Evolutionary conservation across 2,888 invertebrate species (phyloP).

Genomic region (Acleris literana): DNA sequence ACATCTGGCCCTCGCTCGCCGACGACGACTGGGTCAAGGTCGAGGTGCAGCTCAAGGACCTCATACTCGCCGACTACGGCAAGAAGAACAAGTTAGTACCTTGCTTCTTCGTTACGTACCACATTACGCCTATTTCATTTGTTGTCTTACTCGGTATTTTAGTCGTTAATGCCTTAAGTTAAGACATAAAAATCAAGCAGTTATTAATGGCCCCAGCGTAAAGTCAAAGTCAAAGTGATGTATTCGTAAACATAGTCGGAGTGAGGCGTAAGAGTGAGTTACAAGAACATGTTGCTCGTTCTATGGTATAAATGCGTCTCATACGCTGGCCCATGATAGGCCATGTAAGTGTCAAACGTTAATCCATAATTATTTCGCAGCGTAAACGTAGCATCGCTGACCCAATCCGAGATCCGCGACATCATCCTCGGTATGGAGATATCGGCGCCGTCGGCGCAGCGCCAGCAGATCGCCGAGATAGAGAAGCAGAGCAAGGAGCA

Average conservation of each 20-base stretch:
- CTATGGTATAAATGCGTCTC: no score
- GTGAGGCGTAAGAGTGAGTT: no score
- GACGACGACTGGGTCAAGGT: slow-evolving; percentile 99
- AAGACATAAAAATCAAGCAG: no score
- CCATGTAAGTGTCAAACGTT: background rate
- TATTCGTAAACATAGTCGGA: no score
- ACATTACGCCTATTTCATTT: no score
- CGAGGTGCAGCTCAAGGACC: slow-evolving; percentile 98
- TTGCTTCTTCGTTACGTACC: background rate
- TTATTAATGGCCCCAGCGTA: no score
- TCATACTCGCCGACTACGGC: slow-evolving; percentile 99
- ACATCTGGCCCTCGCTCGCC: slow-evolving; percentile 98
- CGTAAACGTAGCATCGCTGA: slow-evolving; percentile 99
- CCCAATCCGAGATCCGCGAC: slow-evolving; percentile 99
- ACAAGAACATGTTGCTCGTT: no score
- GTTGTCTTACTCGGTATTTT: no score
- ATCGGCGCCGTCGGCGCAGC: slow-evolving; percentile 98
- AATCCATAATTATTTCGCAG: slow-evolving; percentile 59
- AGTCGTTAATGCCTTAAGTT: no score
- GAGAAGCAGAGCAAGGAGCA: slow-evolving; percentile 99
- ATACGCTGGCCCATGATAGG: no score
- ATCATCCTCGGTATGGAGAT: slow-evolving; percentile 99
- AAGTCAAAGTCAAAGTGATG: no score
- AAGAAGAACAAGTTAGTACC: slow-evolving; percentile 97
- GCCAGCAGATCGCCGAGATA: slow-evolving; percentile 99